Conservation (phyloP, 2,797 vertebrate species). For the Fistularia commersonii region DNA sequence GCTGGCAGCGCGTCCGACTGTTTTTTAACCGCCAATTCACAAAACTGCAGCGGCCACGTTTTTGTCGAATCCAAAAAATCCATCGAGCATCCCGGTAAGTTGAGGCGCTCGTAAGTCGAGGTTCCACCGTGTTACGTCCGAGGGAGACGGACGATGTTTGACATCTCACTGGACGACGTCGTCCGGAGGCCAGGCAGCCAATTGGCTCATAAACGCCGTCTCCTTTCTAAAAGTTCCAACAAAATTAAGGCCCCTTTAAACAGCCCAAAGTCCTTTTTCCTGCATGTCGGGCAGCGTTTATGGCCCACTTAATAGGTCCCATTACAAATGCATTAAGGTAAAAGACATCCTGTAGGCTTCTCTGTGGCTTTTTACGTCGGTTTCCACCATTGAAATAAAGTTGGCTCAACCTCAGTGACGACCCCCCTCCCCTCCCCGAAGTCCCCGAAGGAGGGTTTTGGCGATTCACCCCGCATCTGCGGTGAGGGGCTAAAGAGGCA, state of each 20-base stretch:
- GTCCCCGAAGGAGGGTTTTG: too few species aligned
- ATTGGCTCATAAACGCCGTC: slow-evolving; percentile 9
- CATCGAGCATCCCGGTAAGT: too few species aligned
- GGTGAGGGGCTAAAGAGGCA: slow-evolving; percentile 3
- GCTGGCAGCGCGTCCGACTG: too few species aligned
- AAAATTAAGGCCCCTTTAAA: slow-evolving; percentile 30
- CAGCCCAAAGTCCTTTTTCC: slow-evolving; percentile 21
- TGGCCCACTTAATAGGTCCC: slow-evolving; percentile 37
- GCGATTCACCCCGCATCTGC: too few species aligned
- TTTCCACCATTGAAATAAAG: slow-evolving; percentile 15
- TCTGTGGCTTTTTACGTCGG: slow-evolving; percentile 32
- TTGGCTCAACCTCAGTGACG: slow-evolving; percentile 17
- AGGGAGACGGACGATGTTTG: too few species aligned
- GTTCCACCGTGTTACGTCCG: too few species aligned
- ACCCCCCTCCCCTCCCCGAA: too few species aligned
- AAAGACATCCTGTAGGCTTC: slow-evolving; percentile 26
- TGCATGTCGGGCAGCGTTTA: slow-evolving; percentile 33
- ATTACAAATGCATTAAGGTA: slow-evolving; percentile 30
- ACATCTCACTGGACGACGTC: too few species aligned
- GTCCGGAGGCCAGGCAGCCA: background rate
- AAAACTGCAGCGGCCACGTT: too few species aligned
- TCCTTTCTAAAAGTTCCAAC: slow-evolving; percentile 12
- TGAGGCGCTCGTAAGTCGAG: too few species aligned
- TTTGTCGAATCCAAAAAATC: too few species aligned
- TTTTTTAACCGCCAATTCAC: too few species aligned